Evolutionary conservation across 2,113 vertebrate genomes (phyloP), one percentile per base, ranked within the genome.

Genomic region (Mirza zaza): DNA sequence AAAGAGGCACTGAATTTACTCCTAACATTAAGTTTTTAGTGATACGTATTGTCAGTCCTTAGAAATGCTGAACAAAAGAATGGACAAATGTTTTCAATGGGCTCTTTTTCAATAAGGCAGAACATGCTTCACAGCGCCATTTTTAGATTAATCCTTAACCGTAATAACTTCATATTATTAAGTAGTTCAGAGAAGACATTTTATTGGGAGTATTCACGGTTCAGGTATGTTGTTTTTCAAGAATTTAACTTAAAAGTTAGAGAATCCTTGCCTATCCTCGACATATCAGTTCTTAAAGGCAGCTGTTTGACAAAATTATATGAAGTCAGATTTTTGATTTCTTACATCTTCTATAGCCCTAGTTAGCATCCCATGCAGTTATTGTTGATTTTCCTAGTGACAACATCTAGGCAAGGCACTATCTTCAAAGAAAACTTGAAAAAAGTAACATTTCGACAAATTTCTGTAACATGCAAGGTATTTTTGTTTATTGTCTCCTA

Each of bases 101-200:
- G 59, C 83, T 65, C 8, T 76, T 76, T 39, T 80, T 15, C 90
- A 70, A 45, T 18, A 79, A 92, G 67, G 17, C 15, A 59, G 45
- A 86, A n/a, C 9, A 67, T 48, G 14, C 18, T 52, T 88, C 45
- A 59, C 1, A 2, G 10, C 59, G 45, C n/a, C 52, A 67, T 79
- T 93, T 87, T 87, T 77, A 94, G 29, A 80, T 82, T 81, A 61
- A 59, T 87, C 82, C 90, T 92, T 83, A 87, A 50, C n/a, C 48
- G 29, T 20, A 82, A 89, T 65, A 93, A 61, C 32, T 63, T 91
- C 11, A 18, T 36, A 87, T 86, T 82, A 87, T 79, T 90, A 96
- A 92, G 83, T 93, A 96, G 95, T 90, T 93, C 45, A 93, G 68
- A 96, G 85, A 87, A 93, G 83, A 76, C 20, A 92, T 96, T 90